Evolutionary conservation across 2,797 vertebrate species (phyloP), one percentile per base, ranked within the genome.

Genomic region (Myotis findleyi): DNA sequence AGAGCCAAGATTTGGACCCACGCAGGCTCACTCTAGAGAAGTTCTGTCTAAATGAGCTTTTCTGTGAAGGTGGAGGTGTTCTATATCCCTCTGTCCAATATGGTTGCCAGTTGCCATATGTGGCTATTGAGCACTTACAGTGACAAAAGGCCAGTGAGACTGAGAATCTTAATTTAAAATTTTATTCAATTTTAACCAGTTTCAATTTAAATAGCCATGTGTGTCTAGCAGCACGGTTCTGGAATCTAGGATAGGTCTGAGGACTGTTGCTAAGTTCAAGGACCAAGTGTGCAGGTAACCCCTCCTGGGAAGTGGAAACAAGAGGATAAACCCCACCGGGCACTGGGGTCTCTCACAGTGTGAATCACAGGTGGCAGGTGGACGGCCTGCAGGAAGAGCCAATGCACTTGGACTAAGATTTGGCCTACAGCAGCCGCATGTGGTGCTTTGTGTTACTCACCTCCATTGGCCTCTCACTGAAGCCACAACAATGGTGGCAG

Each of bases 141-240:
- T 51, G 38, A 75, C 10, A 44, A 47, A 21, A 51, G 44, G 62
- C 30, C 36, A 72, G 25, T 14, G 47, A 66, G 84, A 85, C 33
- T 27, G 53, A 81, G 7, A 75, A 59, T 41, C 23, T 76, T 18
- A n/a, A n/a, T n/a, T n/a, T n/a, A n/a, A n/a, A 25, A 68, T 36
- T 59, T 71, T 71, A 71, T 68, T 83, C 73, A 44, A 75, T 71
- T 96, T 81, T 47, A 89, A 86, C 71, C 17, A 49, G 30, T 53
- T 81, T 62, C 51, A 66, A 33, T 66, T 81, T 75, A 55, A 73
- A 57, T 30, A 81, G 30, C 20, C 53, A 69, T 7, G 2, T 33
- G 5, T 75, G n/a, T 36, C 44, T 51, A 27, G 12, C 55, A 87
- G 55, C 51, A 47, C 25, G 81, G 41, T n/a, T 59, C 21, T 62